phyloP scores from a whole-genome alignment of 1,140 invertebrate species.

The Penaeus indicus region DNA sequence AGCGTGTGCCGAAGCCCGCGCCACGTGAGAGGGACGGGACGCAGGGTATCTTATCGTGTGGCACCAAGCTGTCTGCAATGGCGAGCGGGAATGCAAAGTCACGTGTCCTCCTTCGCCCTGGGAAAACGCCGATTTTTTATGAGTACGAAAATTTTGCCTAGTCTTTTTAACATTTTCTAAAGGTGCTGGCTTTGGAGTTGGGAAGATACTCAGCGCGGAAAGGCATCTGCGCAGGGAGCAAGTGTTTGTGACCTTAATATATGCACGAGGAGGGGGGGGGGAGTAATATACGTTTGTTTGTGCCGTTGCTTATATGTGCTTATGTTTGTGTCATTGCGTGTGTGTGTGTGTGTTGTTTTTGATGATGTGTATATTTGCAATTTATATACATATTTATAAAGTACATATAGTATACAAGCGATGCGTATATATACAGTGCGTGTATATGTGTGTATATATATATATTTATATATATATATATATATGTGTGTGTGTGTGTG shows the following conservation, averaged over 20 bases:
- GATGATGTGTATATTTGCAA: too few relatives aligned
- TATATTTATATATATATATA: too few relatives aligned
- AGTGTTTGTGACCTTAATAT: not conserved
- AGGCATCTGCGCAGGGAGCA: not conserved
- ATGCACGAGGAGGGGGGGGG: too few relatives aligned
- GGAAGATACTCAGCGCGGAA: not conserved
- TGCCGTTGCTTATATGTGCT: too few relatives aligned
- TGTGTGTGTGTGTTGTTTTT: too few relatives aligned
- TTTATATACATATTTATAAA: too few relatives aligned
- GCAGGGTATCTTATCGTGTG: conserved; percentile 60
- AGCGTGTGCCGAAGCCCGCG: conserved; percentile 11
- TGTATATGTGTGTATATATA: too few relatives aligned
- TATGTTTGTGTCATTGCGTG: too few relatives aligned
- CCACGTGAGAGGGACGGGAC: conserved; percentile 35
- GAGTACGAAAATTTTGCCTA: conserved; percentile 55
- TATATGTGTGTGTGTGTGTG: too few relatives aligned
- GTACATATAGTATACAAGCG: too few relatives aligned
- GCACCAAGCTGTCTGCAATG: conserved; percentile 58
- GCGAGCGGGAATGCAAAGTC: conserved; percentile 39
- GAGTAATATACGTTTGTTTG: too few relatives aligned
- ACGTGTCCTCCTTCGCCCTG: conserved; percentile 23
- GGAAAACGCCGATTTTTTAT: conserved; percentile 47
- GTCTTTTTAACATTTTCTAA: conserved; percentile 48
- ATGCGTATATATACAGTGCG: too few relatives aligned
- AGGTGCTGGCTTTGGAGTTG: conserved; percentile 12